Conservation (phyloP, 2,797 vertebrate genomes). For the Pagetopsis macropterus region DNA sequence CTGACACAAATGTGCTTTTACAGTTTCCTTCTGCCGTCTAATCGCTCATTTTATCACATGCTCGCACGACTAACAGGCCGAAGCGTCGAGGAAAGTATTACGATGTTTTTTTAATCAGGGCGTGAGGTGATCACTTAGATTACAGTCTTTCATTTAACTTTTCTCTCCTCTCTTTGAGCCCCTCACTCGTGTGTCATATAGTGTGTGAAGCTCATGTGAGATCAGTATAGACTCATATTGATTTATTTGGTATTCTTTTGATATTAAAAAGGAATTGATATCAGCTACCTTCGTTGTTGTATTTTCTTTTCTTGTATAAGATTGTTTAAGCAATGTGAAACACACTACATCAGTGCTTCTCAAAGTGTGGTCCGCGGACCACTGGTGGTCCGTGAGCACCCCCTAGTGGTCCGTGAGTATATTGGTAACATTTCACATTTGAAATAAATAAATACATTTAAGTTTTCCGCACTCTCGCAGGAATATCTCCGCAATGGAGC, state of each 20-base stretch:
- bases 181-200: constrained; percentile 4
- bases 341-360: too few relatives aligned
- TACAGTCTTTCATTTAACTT: constrained; percentile 24
- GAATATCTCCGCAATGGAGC: too few relatives aligned
- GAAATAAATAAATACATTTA: too few relatives aligned
- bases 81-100: constrained; percentile 1
- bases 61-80: constrained; percentile 1
- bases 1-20: constrained; percentile 34
- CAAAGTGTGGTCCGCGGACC: too few relatives aligned
- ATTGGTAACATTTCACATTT: too few relatives aligned
- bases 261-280: constrained; percentile 1
- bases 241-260: constrained; percentile 48
- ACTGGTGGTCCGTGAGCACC: too few relatives aligned
- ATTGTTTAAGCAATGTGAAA: too few relatives aligned
- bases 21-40: constrained; percentile 12
- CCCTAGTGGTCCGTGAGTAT: too few relatives aligned
- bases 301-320: too few relatives aligned
- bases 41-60: constrained; percentile 19
- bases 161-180: constrained; percentile 23
- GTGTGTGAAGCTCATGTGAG: background rate
- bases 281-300: too few relatives aligned
- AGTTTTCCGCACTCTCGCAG: too few relatives aligned
- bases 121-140: constrained; percentile 48
- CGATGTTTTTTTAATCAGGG: constrained; percentile 25
- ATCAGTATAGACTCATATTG: constrained; percentile 30